A percentile compares a stretch with the other conserved stretches of the same genome.
phyloP scores from a whole-genome alignment of 1,140 invertebrate genomes.

The Aphelenchoides avenae region DNA sequence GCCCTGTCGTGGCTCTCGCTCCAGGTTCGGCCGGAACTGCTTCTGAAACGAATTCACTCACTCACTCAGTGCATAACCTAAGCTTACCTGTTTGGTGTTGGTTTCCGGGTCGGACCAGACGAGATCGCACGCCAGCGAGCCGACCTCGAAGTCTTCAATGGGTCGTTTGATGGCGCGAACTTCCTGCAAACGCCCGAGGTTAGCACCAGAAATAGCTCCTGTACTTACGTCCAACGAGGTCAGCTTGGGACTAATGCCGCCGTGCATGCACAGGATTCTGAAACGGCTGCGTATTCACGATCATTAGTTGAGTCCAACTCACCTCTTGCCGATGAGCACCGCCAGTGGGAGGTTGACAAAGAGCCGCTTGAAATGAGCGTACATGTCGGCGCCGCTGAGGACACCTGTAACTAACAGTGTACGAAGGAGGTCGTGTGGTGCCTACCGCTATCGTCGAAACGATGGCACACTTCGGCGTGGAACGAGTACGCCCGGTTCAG shows the following conservation, averaged over 20 bases:
- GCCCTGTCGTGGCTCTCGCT: constrained; percentile 34
- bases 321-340: constrained; percentile 23
- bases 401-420: background rate
- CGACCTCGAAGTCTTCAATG: constrained; percentile 39
- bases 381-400: constrained; percentile 9
- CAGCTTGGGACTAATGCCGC: constrained; percentile 38
- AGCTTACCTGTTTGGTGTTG: background rate
- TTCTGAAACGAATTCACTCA: no score
- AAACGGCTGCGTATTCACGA: background rate
- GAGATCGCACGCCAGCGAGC: constrained; percentile 31
- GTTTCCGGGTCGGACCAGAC: constrained; percentile 37
- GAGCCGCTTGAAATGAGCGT: constrained; percentile 31
- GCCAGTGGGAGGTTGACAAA: constrained; percentile 38
- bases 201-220: background rate
- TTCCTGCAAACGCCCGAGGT: no score
- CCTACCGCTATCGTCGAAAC: constrained; percentile 3
- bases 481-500: constrained; percentile 37
- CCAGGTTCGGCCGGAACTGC: constrained; percentile 26
- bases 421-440: background rate
- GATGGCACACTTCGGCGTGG: constrained; percentile 30
- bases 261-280: constrained; percentile 38
- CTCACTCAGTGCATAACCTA: no score
- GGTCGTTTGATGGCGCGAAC: constrained; percentile 30
- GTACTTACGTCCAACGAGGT: constrained; percentile 15
- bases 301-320: background rate